Base-by-base conservation (phyloP, 2,797 vertebrate species). In the Decapterus maruadsi region DNA sequence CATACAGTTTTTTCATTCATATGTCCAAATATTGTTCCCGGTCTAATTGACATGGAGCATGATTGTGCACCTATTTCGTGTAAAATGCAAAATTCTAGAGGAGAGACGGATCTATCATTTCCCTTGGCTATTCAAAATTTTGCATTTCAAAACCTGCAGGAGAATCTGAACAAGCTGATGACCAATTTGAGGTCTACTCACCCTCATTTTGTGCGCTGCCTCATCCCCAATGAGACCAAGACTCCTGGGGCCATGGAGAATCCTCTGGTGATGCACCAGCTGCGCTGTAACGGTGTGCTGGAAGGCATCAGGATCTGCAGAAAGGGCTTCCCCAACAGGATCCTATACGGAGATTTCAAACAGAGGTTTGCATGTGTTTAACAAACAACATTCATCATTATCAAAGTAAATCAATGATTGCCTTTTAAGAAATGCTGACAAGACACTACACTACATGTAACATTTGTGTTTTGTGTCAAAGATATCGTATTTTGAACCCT, bases 241-340 rank as follows among this genome's bases (percentile, higher is more conserved):
- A 88, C 93, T 80, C 95, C 96, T 63, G 96, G 96, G 31, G 89
- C 94, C 78, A 97, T 97, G 94, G 94, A 97, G 81, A 97, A 97
- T 11, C 92, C 95, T n/a, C 66, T 97, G 86, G 96, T 97, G 29
- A 97, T 97, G 96, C 96, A 97, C 76, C 96, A 97, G 87, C 93
- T 97, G 3, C 96, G 96, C 80, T 97, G 96, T 91, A 97, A 97
- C 0, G 96, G 96, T 0, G 96, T 97, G 8, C 91, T 97, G 36
- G 26, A 26, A 26, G 26, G 26, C 26, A 26, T 26, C 26, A 26
- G 26, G 26, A 26, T 26, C 26, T 26, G 96, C 86, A 95, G 96
- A 82, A 97, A 97, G 77, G 96, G 96, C 26, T 97, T 97, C 88
- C 96, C 40, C 40, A 42, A 42, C 40, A 42, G 40, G 40, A 42